Percentiles rank a stretch among this genome's conserved stretches.
Conservation (phyloP, 2,797 vertebrate species). For the Alca torda region DNA sequence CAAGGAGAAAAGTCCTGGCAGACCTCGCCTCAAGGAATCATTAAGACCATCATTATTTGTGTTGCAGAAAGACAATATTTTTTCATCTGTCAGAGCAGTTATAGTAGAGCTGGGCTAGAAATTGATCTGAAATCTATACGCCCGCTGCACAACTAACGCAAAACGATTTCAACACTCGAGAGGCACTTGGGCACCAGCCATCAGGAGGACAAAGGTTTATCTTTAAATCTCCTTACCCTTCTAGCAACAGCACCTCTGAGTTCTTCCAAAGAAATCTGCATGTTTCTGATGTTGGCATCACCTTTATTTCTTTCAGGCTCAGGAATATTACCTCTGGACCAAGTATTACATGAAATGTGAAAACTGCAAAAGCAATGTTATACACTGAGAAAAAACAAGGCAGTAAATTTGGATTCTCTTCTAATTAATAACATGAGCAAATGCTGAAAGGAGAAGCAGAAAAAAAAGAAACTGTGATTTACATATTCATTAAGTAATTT, state of each 20-base stretch:
- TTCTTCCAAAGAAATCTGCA: neutral
- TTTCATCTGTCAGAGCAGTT: neutral
- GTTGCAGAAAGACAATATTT: neutral
- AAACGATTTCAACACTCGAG: neutral
- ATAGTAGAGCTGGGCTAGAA: neutral
- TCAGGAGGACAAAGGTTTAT: neutral
- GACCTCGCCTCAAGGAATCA: neutral
- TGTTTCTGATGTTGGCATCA: neutral
- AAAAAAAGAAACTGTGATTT: constrained; percentile 6
- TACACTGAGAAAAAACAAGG: neutral
- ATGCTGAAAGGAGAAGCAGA: neutral
- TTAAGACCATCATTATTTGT: neutral
- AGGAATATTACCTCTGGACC: neutral
- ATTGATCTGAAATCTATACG: neutral
- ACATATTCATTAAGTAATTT: constrained; percentile 61
- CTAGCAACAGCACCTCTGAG: neutral
- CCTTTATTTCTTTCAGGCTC: neutral
- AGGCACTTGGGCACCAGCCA: neutral
- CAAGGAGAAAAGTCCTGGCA: neutral
- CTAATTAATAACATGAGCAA: neutral
- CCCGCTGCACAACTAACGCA: neutral
- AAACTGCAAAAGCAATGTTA: neutral
- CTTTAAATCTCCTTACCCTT: neutral
- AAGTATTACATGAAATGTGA: neutral
- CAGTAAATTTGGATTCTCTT: neutral